Conservation (phyloP, 1,140 invertebrate genomes). For the Lepidurus couesii region DNA sequence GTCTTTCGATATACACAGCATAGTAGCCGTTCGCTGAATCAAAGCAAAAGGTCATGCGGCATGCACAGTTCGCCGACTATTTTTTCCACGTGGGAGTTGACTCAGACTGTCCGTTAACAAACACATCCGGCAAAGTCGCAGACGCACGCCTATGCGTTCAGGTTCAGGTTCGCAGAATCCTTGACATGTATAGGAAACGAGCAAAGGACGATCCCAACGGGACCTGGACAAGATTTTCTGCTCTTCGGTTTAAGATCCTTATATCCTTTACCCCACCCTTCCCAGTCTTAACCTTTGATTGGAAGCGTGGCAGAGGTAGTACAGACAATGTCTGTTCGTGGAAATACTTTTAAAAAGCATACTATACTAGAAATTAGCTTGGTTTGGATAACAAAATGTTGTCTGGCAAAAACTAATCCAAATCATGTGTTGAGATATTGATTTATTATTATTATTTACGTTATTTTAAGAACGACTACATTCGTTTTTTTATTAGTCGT, state of each 20-base stretch:
- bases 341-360: no score
- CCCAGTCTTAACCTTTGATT: no score
- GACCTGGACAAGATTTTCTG: background rate
- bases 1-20: background rate
- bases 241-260: background rate
- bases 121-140: background rate
- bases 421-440: background rate
- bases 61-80: background rate
- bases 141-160: background rate
- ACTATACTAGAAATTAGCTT: no score
- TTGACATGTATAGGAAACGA: background rate
- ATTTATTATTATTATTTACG: no score
- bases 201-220: background rate
- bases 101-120: background rate
- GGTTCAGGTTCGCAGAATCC: background rate
- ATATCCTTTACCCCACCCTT: no score
- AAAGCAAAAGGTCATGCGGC: background rate
- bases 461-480: background rate
- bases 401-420: no score
- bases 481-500: no score
- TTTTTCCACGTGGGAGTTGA: constrained; percentile 1
- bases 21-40: background rate
- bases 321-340: no score
- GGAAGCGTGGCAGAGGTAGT: no score
- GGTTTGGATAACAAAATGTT: no score